phyloP scores from a whole-genome alignment of 2,888 invertebrate genomes.

The Synanthedon vespiformis region DNA sequence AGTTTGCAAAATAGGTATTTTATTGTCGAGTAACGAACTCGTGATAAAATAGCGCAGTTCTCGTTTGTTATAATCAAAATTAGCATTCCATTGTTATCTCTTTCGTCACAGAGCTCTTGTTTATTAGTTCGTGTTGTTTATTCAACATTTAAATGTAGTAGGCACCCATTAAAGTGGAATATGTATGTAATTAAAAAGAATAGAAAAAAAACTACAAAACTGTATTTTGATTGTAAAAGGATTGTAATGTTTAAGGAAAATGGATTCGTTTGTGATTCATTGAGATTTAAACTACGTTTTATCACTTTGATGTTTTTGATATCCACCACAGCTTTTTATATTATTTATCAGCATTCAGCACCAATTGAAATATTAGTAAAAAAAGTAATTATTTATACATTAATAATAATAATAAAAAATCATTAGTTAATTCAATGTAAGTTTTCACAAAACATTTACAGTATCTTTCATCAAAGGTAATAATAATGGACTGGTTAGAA shows the following conservation, averaged over 20 bases:
- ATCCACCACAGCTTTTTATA: no score
- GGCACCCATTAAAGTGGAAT: slow-evolving; percentile 11
- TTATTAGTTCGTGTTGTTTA: slow-evolving; percentile 1
- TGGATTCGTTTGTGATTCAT: neutral
- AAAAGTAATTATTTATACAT: no score
- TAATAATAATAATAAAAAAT: no score
- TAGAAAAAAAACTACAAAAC: neutral
- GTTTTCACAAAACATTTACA: no score
- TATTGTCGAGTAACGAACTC: slow-evolving; percentile 26
- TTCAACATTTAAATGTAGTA: neutral
- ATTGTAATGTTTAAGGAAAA: neutral
- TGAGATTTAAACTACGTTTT: no score
- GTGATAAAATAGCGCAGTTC: slow-evolving; percentile 50
- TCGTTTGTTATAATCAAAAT: slow-evolving; percentile 58
- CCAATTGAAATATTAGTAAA: no score
- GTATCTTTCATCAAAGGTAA: no score
- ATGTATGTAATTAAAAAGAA: no score
- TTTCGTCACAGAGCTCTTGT: slow-evolving; percentile 31
- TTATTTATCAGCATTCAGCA: no score
- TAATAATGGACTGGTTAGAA: no score
- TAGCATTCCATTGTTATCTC: slow-evolving; percentile 60
- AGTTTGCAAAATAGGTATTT: slow-evolving; percentile 42
- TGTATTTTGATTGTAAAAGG: neutral
- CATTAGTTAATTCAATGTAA: no score
- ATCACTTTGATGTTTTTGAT: no score